Evolutionary conservation across 2,797 vertebrate species (phyloP).

Genomic region (Enteromius anoplus): DNA sequence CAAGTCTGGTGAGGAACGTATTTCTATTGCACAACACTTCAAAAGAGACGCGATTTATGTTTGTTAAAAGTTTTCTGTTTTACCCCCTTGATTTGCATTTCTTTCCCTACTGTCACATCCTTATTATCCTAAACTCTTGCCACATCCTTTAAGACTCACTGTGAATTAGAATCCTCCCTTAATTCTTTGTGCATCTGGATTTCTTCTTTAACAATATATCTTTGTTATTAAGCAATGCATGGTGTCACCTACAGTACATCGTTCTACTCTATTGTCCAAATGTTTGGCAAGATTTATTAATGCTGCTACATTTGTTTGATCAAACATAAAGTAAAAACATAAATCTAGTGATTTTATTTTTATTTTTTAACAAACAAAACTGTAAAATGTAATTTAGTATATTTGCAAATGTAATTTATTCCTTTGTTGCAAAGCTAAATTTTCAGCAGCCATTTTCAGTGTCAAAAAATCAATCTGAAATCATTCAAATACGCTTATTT

Average conservation of each 20-base stretch:
- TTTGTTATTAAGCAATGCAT: background rate
- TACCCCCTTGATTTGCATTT: slow-evolving; percentile 22
- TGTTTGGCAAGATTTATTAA: background rate
- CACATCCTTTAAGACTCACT: slow-evolving; percentile 14
- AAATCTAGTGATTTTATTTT: background rate
- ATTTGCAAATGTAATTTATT: background rate
- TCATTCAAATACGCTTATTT: background rate
- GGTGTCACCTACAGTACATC: background rate
- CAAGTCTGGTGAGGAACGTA: slow-evolving; percentile 51
- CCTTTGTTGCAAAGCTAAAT: background rate
- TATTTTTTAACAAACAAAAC: no score
- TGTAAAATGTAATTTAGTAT: no score
- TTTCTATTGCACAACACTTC: slow-evolving; percentile 23
- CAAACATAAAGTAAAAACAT: background rate
- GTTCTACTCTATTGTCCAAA: background rate
- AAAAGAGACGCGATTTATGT: slow-evolving; percentile 28
- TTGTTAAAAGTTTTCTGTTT: slow-evolving; percentile 38
- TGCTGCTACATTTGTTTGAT: background rate
- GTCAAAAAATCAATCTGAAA: background rate
- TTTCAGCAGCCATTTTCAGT: background rate
- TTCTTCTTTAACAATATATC: background rate
- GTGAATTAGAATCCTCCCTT: background rate
- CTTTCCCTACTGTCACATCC: slow-evolving; percentile 24
- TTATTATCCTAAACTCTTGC: slow-evolving; percentile 15
- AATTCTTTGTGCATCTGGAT: slow-evolving; percentile 3